Evolutionary conservation across 64 coral and sea anemone species (phyloP).

Genomic region (Pocillopora verrucosa): DNA sequence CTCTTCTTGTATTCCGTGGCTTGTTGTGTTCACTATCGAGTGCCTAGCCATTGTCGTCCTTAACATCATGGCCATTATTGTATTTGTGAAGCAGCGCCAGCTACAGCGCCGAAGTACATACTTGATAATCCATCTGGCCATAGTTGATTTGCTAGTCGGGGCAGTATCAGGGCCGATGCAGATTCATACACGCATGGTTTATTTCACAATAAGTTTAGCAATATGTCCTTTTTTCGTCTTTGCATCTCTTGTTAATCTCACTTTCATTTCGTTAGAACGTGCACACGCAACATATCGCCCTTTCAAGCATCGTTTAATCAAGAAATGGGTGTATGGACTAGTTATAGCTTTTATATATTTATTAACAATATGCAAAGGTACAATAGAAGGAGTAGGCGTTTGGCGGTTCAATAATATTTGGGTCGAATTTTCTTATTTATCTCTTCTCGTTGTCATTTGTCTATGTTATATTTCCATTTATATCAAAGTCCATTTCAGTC

Average conservation of each 20-base stretch:
- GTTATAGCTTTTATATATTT: background rate
- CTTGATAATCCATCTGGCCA: slow-evolving; percentile 9
- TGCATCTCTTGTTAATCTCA: background rate
- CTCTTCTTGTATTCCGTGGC: too few species aligned
- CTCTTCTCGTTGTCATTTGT: background rate
- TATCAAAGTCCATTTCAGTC: background rate
- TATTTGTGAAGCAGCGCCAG: background rate
- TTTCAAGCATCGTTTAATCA: background rate
- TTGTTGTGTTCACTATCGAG: too few species aligned
- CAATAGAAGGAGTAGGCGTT: background rate
- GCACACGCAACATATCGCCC: background rate
- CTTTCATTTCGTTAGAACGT: slow-evolving; percentile 3
- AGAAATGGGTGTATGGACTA: background rate
- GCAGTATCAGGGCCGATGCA: background rate
- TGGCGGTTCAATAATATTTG: background rate
- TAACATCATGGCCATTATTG: background rate
- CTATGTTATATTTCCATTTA: background rate
- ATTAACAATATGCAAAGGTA: background rate
- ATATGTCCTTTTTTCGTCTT: background rate
- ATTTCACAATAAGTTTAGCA: background rate
- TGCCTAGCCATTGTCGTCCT: background rate
- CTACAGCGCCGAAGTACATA: background rate
- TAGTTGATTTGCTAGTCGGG: background rate
- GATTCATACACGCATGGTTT: background rate
- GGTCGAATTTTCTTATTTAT: background rate